Conservation (phyloP, 2,888 invertebrate species). For the Scaptodrosophila latifasciaeformis region DNA sequence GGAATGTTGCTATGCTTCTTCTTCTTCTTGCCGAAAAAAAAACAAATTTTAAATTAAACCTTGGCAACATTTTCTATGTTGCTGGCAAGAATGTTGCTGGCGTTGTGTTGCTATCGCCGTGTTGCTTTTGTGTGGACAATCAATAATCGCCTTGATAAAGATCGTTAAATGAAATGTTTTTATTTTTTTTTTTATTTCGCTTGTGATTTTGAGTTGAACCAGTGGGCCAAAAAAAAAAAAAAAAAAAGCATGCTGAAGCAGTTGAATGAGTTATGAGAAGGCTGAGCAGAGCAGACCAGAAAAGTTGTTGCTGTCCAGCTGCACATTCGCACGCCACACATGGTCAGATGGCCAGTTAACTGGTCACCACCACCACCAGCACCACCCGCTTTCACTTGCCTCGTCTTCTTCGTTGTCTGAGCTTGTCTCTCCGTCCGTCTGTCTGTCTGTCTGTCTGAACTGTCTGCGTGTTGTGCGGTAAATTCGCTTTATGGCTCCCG, state of each 20-base stretch:
- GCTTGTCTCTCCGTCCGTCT: constrained; percentile 47
- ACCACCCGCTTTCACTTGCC: constrained; percentile 2
- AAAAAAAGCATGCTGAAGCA: constrained; percentile 13
- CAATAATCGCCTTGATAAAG: constrained; percentile 75
- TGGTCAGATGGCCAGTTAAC: constrained; percentile 49
- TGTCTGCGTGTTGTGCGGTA: constrained; percentile 61
- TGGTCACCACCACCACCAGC: not conserved
- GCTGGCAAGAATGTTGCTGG: constrained; percentile 18
- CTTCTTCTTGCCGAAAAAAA: not conserved
- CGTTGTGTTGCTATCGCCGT: constrained; percentile 14
- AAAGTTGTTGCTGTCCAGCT: constrained; percentile 25
- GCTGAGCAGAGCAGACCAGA: constrained; percentile 12
- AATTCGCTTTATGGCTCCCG: constrained; percentile 68
- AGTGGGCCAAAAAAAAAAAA: constrained; percentile 5
- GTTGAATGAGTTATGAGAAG: constrained; percentile 9
- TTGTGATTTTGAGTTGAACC: not conserved
- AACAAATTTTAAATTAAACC: constrained; percentile 3
- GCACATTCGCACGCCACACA: constrained; percentile 58
- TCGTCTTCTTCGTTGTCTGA: not conserved
- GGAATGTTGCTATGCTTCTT: constrained; percentile 2
- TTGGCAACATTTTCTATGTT: constrained; percentile 48
- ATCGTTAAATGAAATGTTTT: constrained; percentile 72
- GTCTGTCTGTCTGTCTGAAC: constrained; percentile 7
- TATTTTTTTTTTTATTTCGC: constrained; percentile 43
- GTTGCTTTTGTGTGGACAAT: constrained; percentile 63